phyloP scores from a whole-genome alignment of 2,888 invertebrate species.

The Pandemis corylana region DNA sequence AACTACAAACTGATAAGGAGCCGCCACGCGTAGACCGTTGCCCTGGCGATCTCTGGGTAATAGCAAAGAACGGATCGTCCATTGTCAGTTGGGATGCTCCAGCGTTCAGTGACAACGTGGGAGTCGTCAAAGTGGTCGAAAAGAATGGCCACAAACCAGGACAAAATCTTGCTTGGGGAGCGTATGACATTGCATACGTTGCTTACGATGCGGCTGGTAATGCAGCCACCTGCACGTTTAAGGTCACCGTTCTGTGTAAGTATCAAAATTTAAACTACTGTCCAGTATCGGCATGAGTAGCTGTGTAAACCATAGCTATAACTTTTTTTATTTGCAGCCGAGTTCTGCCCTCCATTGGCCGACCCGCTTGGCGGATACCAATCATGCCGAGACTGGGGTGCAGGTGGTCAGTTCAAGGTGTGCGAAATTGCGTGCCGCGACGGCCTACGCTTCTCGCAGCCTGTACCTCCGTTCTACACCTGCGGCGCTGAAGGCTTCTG shows the following conservation, averaged over 20 bases:
- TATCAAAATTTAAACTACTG: slow-evolving; percentile 46
- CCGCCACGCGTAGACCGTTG: slow-evolving; percentile 95
- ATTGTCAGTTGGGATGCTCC: slow-evolving; percentile 97
- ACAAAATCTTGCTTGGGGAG: slow-evolving; percentile 94
- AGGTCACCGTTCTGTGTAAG: slow-evolving; percentile 94
- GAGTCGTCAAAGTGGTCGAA: slow-evolving; percentile 91
- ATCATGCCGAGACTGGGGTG: slow-evolving; percentile 98
- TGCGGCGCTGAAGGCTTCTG: slow-evolving; percentile 99
- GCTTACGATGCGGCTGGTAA: slow-evolving; percentile 97
- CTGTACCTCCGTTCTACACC: slow-evolving; percentile 98
- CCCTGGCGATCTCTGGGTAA: slow-evolving; percentile 97
- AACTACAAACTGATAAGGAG: slow-evolving; percentile 92
- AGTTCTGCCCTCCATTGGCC: slow-evolving; percentile 94
- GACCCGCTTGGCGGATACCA: slow-evolving; percentile 97
- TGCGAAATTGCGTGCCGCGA: slow-evolving; percentile 95
- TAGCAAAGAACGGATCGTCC: slow-evolving; percentile 95
- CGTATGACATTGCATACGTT: slow-evolving; percentile 97
- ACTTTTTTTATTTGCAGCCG: slow-evolving; percentile 84
- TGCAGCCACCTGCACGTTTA: slow-evolving; percentile 95
- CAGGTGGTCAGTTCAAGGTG: slow-evolving; percentile 97
- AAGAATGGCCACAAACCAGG: slow-evolving; percentile 95
- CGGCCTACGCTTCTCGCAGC: slow-evolving; percentile 95
- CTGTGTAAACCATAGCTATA: not conserved
- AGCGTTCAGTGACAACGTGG: slow-evolving; percentile 95
- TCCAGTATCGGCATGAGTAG: not conserved